Evolutionary conservation across 2,113 vertebrate species (phyloP), one percentile per base, ranked within the genome.

Genomic region (Daubentonia madagascariensis): DNA sequence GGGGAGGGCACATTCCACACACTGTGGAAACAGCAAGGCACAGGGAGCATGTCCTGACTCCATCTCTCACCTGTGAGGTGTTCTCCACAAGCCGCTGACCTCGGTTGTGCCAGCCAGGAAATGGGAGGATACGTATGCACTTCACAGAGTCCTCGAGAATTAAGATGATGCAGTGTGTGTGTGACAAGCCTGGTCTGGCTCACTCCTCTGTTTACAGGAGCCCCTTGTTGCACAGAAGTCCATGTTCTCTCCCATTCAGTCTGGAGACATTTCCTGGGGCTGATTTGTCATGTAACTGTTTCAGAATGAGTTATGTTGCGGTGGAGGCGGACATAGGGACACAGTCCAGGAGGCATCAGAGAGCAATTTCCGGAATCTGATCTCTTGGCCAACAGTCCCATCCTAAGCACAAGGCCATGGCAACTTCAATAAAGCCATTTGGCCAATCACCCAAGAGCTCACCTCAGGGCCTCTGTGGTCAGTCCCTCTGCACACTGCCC

Each of bases 31-130:
- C 35, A 28, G 78, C 8, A 25, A 35, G 72, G 45, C 20, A 2
- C 1, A 17, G 59, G 43, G 20, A 4, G 1, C 12, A 0, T 18
- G 22, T 83, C 70, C 61, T 1, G 12, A 3, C 57, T 37, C 5
- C n/a, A 0, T 28, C 35, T 7, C 48, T 79, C 13, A 25, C 28
- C 48, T 5, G 28, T 4, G 7, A 2, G 16, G 12, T 32, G 7
- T 75, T 52, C 40, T 17, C 8, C 0, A 35, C 22, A 18, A n/a
- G 73, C 72, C 1, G 0, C 2, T 4, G 28, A 28, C 35, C 54
- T 61, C 22, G 8, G 78, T 25, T 45, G 37, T 35, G 8, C 63
- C 30, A 30, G 35, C 16, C 37, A 8, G 40, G 52, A 45, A 35
- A 35, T 6, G 40, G 78, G 78, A 50, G 70, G 28, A 7, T 0